Percentiles rank a stretch among this genome's conserved stretches.
These are phyloP conservation scores for Ia io DNA, from an alignment of 2,113 vertebrate species.

Conservation along the genomic window DNA sequence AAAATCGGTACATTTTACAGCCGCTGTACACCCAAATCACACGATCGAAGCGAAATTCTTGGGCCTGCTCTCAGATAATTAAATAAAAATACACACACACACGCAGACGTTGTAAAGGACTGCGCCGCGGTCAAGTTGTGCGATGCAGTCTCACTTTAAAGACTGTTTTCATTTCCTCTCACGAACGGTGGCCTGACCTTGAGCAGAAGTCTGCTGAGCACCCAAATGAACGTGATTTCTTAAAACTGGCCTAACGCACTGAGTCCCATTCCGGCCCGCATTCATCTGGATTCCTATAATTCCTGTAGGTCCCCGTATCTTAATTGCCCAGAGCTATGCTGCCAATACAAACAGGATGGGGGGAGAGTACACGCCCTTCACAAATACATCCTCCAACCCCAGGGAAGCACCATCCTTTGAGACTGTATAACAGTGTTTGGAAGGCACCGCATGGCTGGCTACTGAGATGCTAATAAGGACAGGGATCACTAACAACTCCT, in stretches of 20 bases:
- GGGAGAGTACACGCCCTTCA: neutral
- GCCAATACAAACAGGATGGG: slow-evolving; percentile 64
- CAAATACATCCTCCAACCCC: neutral
- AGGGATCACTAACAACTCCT: neutral
- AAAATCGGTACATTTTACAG: neutral
- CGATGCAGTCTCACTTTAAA: neutral
- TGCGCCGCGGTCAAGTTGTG: neutral
- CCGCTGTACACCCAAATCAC: neutral
- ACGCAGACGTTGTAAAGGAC: neutral
- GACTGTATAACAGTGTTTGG: neutral
- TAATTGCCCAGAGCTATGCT: slow-evolving; percentile 46
- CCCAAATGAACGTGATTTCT: slow-evolving; percentile 19
- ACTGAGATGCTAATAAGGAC: neutral
- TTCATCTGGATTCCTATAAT: slow-evolving; percentile 62
- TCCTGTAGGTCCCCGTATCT: slow-evolving; percentile 62
- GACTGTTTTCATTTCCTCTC: neutral
- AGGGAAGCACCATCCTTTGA: slow-evolving; percentile 27
- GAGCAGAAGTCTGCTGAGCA: neutral
- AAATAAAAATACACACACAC: neutral
- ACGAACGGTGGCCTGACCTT: neutral
- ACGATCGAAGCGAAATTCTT: neutral
- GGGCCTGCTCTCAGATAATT: neutral
- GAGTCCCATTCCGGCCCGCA: slow-evolving; percentile 18
- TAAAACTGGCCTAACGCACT: slow-evolving; percentile 1
- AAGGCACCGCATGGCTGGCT: neutral